Conservation (phyloP, 2,888 invertebrate species). For the Liopterus haemorrhoidalis region DNA sequence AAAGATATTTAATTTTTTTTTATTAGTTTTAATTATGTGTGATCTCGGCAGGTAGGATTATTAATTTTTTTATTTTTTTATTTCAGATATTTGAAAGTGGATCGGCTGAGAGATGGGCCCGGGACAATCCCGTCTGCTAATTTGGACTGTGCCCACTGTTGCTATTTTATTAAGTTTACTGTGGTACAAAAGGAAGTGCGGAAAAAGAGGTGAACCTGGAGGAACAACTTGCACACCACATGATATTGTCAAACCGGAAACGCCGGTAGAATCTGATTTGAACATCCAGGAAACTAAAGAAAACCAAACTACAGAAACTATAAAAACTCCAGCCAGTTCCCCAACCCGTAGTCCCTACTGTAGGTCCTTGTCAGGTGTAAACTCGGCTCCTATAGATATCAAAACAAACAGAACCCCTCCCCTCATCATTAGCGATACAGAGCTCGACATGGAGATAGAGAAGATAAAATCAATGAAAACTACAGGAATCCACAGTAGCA, state of each 20-base stretch:
- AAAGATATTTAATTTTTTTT: background rate
- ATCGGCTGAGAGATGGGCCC: conserved; percentile 66
- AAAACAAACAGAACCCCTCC: conserved; percentile 38
- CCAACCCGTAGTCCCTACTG: conserved; percentile 33
- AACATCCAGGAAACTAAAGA: conserved; percentile 25
- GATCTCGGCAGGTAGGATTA: no score
- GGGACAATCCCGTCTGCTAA: conserved; percentile 59
- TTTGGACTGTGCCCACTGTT: conserved; percentile 74
- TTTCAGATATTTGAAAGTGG: conserved; percentile 50
- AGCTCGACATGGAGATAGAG: conserved; percentile 63
- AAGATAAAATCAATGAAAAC: conserved; percentile 55
- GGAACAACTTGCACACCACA: conserved; percentile 47
- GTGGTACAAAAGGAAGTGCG: conserved; percentile 76
- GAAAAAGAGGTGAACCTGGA: conserved; percentile 68
- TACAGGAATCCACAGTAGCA: conserved; percentile 11
- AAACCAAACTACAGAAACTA: no score
- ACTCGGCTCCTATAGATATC: conserved; percentile 66
- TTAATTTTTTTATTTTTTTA: background rate
- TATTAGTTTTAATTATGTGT: background rate
- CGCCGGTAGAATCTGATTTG: conserved; percentile 18
- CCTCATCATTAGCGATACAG: conserved; percentile 58
- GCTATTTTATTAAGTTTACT: conserved; percentile 72
- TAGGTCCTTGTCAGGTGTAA: conserved; percentile 50
- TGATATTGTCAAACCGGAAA: no score
- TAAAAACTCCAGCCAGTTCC: conserved; percentile 15